Conservation (phyloP, 2,888 invertebrate genomes). For the Nymphalis c-album region DNA sequence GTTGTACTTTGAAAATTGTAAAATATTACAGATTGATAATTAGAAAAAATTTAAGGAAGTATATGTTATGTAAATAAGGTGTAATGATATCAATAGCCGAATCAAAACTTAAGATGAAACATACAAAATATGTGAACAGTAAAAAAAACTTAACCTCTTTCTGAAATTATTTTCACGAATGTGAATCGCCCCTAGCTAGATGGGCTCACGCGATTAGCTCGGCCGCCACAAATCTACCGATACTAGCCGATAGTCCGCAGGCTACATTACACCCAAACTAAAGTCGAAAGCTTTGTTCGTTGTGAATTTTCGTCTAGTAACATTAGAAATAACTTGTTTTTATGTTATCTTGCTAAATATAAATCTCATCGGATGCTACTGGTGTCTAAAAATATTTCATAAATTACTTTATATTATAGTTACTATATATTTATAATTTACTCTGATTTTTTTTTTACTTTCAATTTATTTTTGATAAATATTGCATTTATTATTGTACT, state of each 20-base stretch:
- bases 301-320: constrained; percentile 9
- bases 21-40: no score
- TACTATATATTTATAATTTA: no score
- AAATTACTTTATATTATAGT: no score
- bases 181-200: constrained; percentile 28
- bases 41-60: not conserved
- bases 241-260: constrained; percentile 25
- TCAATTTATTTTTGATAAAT: no score
- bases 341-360: not conserved
- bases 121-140: not conserved
- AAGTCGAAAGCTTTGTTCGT: constrained; percentile 12
- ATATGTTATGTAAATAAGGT: not conserved
- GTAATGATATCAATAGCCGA: not conserved
- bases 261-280: constrained; percentile 21
- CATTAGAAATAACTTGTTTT: not conserved
- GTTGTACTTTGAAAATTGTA: no score
- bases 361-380: no score
- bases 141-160: constrained; percentile 1
- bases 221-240: constrained; percentile 34
- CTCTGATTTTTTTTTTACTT: no score
- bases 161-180: constrained; percentile 12
- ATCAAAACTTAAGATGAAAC: not conserved
- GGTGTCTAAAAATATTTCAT: no score
- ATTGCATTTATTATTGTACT: no score
- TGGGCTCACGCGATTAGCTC: constrained; percentile 33